Evolutionary conservation across 1,140 invertebrate genomes (phyloP).

Genomic region (Drosophila equinoxialis): DNA sequence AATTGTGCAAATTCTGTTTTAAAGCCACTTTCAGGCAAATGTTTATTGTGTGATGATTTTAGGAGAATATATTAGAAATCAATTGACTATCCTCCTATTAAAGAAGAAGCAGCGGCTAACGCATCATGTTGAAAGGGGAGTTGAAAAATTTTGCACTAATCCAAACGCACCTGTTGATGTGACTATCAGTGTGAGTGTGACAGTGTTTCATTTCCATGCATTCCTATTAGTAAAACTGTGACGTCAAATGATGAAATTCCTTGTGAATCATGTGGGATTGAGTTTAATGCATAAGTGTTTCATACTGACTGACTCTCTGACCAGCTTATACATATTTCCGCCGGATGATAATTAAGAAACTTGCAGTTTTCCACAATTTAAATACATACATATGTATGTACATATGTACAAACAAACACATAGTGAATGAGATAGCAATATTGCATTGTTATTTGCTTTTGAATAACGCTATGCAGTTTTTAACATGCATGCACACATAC

Average conservation of each 20-base stretch:
- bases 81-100: not conserved
- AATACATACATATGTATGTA: not conserved
- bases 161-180: slow-evolving; percentile 2
- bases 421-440: not conserved
- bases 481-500: slow-evolving; percentile 17
- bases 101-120: not conserved
- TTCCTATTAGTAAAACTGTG: not conserved
- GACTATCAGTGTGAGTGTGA: not conserved
- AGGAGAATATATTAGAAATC: not conserved
- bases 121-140: not conserved
- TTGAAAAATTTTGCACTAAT: not conserved
- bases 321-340: slow-evolving; percentile 32
- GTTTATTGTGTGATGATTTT: not conserved
- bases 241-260: slow-evolving; percentile 5
- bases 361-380: slow-evolving; percentile 4
- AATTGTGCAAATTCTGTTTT: no score
- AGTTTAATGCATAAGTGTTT: not conserved
- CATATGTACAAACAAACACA: slow-evolving; percentile 10
- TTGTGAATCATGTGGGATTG: not conserved
- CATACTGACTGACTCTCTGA: not conserved
- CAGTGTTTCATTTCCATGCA: not conserved
- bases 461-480: slow-evolving; percentile 21
- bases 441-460: slow-evolving; percentile 17
- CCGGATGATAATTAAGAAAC: slow-evolving; percentile 36
- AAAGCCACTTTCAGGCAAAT: no score